These are phyloP conservation scores for Volucella zonaria DNA, from an alignment of 2,888 invertebrate genomes.

Conservation along the genomic window DNA sequence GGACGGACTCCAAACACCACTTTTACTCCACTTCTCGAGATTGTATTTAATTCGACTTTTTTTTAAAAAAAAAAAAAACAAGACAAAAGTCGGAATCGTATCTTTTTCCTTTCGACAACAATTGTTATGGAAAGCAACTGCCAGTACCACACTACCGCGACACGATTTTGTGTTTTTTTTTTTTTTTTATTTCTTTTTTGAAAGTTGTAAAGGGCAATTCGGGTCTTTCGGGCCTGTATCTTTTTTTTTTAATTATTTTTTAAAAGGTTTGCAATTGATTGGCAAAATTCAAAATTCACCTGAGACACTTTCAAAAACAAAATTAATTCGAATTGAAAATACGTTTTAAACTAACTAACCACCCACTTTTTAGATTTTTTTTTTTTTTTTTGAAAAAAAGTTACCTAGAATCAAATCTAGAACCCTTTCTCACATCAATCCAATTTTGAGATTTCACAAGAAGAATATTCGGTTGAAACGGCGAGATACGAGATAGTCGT, in stretches of 20 bases:
- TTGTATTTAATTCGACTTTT: slow-evolving; percentile 33
- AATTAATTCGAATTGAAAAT: too few relatives aligned
- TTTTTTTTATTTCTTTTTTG: slow-evolving; percentile 4
- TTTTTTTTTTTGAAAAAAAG: too few relatives aligned
- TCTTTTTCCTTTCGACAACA: slow-evolving; percentile 43
- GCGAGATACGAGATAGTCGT: neutral
- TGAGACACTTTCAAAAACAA: too few relatives aligned
- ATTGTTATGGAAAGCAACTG: slow-evolving; percentile 33
- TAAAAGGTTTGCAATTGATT: too few relatives aligned
- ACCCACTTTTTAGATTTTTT: too few relatives aligned
- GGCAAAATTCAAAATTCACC: too few relatives aligned
- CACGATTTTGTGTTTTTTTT: slow-evolving; percentile 9
- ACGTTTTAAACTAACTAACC: too few relatives aligned
- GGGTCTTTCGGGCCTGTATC: too few relatives aligned
- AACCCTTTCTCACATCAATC: too few relatives aligned
- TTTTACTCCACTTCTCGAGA: slow-evolving; percentile 69
- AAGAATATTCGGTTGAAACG: neutral
- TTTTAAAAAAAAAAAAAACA: neutral
- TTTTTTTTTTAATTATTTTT: too few relatives aligned
- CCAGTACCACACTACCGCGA: slow-evolving; percentile 13
- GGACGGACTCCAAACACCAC: slow-evolving; percentile 54
- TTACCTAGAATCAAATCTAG: too few relatives aligned
- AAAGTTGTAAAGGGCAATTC: slow-evolving; percentile 4
- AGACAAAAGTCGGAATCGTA: slow-evolving; percentile 2
- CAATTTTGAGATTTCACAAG: neutral